A percentile compares a stretch with the other conserved stretches of the same genome.
These are phyloP conservation scores for Acanthopleura granulata DNA, from an alignment of 2,888 invertebrate genomes.

Conservation along the genomic window DNA sequence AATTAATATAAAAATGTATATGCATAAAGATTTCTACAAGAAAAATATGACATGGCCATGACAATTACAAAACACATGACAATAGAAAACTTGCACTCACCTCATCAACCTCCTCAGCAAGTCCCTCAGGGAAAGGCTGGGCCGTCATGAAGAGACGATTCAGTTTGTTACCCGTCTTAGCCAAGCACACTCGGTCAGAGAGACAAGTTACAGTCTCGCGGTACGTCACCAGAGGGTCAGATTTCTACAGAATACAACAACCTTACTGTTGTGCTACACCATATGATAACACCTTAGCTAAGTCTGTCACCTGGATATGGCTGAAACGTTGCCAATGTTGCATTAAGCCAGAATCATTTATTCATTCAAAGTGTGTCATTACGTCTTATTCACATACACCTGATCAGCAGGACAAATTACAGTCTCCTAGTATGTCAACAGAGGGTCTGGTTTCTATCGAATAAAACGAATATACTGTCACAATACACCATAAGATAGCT, in stretches of 20 bases:
- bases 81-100: conserved; percentile 68
- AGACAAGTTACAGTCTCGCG: conserved; percentile 95
- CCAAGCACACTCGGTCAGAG: conserved; percentile 95
- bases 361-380: too few relatives aligned
- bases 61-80: neutral
- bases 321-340: too few relatives aligned
- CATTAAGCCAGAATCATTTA: too few relatives aligned
- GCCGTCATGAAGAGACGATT: conserved; percentile 97
- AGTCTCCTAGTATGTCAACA: too few relatives aligned
- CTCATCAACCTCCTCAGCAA: conserved; percentile 96
- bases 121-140: conserved; percentile 95
- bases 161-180: conserved; percentile 99
- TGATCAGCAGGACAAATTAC: too few relatives aligned
- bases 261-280: too few relatives aligned
- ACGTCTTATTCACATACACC: too few relatives aligned
- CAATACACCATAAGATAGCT: too few relatives aligned
- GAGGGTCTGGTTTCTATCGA: too few relatives aligned
- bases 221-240: conserved; percentile 91
- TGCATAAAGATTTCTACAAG: neutral
- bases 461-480: too few relatives aligned
- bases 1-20: neutral
- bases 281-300: too few relatives aligned
- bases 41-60: neutral
- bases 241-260: conserved; percentile 85
- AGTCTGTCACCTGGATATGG: too few relatives aligned